Percentiles rank a stretch among this genome's conserved stretches.
Evolutionary conservation across 2,797 vertebrate species (phyloP).

Genomic region (Natrix natrix): DNA sequence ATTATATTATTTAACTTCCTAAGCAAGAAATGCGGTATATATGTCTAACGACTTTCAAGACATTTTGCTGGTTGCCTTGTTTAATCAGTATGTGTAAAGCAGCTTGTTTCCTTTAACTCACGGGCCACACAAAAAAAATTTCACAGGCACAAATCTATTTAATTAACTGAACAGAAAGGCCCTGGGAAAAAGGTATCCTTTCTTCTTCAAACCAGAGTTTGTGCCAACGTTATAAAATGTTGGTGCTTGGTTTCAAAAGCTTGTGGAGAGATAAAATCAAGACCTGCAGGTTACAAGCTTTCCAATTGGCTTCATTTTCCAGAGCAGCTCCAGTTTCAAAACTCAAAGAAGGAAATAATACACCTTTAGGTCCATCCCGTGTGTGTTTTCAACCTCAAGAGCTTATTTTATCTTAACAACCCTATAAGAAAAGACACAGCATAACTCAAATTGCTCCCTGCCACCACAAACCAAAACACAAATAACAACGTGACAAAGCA

Average conservation of each 20-base stretch:
- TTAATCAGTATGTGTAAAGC: not conserved
- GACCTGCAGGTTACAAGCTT: not conserved
- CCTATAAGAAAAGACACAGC: not conserved
- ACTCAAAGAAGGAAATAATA: not conserved
- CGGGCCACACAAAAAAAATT: not conserved
- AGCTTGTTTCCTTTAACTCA: not conserved
- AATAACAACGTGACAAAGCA: not conserved
- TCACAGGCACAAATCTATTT: not conserved
- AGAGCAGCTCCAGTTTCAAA: not conserved
- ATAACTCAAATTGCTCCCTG: not conserved
- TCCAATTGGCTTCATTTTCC: not conserved
- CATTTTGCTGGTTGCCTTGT: not conserved
- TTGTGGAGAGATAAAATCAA: not conserved
- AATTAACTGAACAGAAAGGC: not conserved
- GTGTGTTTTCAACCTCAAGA: not conserved
- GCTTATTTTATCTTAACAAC: not conserved
- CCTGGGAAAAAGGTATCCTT: not conserved
- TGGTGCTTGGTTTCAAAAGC: not conserved
- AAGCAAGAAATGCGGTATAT: not conserved
- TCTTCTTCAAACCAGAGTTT: not conserved
- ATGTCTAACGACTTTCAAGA: not conserved
- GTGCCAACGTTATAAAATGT: not conserved
- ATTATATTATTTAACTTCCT: not conserved
- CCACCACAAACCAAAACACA: not conserved
- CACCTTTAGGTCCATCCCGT: not conserved